Evolutionary conservation across 2,797 vertebrate genomes (phyloP), one percentile per base, ranked within the genome.

Genomic region (Synaphobranchus kaupii): DNA sequence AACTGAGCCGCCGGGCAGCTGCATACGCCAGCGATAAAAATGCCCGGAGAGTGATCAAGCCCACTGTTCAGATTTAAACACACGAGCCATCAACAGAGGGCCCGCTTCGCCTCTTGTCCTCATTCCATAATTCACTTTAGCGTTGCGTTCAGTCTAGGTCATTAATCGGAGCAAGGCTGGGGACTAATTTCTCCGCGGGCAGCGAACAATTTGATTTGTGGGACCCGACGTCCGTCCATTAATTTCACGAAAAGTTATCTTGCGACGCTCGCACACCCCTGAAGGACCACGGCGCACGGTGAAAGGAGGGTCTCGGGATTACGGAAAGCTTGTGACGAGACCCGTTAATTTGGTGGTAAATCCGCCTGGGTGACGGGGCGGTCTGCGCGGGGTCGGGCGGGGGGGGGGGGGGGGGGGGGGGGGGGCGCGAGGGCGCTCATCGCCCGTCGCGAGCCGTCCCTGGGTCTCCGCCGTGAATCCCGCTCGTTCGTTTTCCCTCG

Each of bases 11-110:
- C 90, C 87, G 83, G 90, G 91, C 86, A 76, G 90, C 90, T 85
- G 90, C 90, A 90, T 88, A 90, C 84, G 91, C 87, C 88, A 91
- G 91, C 90, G 92, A 92, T 94, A 94, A 95, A 92, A 89, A 90
- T 87, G 93, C 92, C n/a, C 76, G 81, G 83, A 50, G 88, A 90
- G 89, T 90, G 88, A 92, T 91, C 88, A 89, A 90, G 89, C 85
- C 90, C 86, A 84, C 91, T 92, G 88, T 90, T 88, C 90, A 90
- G 86, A 84, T 87, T 90, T 88, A 91, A 89, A 93, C 92, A 92
- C 31, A 60, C 63, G 90, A 90, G 91, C 90, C 92, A 93, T 92
- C 92, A 93, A 88, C 92, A 91, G 92, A 90, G 86, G 88, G 81
- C 85, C 44, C 44, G 15, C 20, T 48, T 22, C 0, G 17, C 76